Evolutionary conservation across 92 coral and sea anemone genomes (phyloP).

Genomic region (Anthopleura xanthogrammica): DNA sequence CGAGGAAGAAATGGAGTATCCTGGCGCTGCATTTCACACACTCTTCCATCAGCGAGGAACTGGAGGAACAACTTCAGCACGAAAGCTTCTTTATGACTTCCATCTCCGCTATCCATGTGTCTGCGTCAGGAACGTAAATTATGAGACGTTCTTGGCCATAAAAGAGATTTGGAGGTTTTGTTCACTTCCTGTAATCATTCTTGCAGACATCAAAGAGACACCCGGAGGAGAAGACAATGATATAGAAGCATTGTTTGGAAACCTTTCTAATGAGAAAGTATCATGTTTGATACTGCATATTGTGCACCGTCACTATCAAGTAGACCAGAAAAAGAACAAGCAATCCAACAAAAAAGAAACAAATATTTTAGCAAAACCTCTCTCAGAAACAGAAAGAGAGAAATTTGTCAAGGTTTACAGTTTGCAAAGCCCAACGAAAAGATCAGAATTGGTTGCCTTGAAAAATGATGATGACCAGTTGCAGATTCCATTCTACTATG

Average conservation of each 20-base stretch:
- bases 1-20: too few species aligned
- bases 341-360: not conserved
- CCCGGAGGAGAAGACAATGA: slow-evolving; percentile 41
- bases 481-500: not conserved
- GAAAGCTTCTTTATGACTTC: slow-evolving; percentile 52
- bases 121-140: slow-evolving; percentile 40
- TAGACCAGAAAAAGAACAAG: not conserved
- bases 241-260: slow-evolving; percentile 13
- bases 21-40: too few species aligned
- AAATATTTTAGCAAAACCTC: not conserved
- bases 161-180: slow-evolving; percentile 45
- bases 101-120: slow-evolving; percentile 58
- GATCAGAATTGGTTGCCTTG: not conserved
- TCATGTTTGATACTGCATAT: not conserved
- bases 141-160: slow-evolving; percentile 37
- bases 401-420: not conserved
- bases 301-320: not conserved
- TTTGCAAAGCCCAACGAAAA: not conserved
- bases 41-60: too few species aligned
- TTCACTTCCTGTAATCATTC: slow-evolving; percentile 47
- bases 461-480: not conserved
- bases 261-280: slow-evolving; percentile 55
- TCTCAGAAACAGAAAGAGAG: not conserved
- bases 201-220: slow-evolving; percentile 52
- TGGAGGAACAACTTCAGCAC: slow-evolving; percentile 72